Evolutionary conservation across 1,140 invertebrate genomes (phyloP).

Genomic region (Pseudobourletiella spinata): DNA sequence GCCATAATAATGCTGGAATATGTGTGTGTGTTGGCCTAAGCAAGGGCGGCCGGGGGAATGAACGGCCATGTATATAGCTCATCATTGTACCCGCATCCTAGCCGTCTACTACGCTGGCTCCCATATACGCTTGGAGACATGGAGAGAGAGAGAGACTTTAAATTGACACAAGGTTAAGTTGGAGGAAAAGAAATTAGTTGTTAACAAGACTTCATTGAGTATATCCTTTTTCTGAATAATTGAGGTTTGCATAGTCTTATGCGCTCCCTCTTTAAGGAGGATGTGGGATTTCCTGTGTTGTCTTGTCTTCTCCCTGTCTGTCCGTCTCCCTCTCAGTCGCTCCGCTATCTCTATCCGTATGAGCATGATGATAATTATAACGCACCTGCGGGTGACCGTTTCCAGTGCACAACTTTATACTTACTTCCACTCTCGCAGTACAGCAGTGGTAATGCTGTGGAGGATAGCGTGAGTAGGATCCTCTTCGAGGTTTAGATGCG

Average conservation of each 20-base stretch:
- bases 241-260: background rate
- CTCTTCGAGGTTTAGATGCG: too few relatives aligned
- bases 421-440: background rate
- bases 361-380: conserved; percentile 3
- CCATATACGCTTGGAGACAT: too few relatives aligned
- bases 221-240: conserved; percentile 10
- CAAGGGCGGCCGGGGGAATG: background rate
- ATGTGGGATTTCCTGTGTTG: conserved; percentile 13
- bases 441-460: background rate
- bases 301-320: too few relatives aligned
- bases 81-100: too few relatives aligned
- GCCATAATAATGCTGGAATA: too few relatives aligned
- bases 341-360: too few relatives aligned
- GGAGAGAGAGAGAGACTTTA: background rate
- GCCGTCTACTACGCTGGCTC: too few relatives aligned
- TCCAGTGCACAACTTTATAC: too few relatives aligned
- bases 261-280: conserved; percentile 5
- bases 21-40: too few relatives aligned
- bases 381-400: conserved; percentile 13
- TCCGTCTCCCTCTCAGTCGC: background rate
- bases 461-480: too few relatives aligned
- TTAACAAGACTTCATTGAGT: conserved; percentile 11
- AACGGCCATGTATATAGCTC: too few relatives aligned
- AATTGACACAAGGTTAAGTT: conserved; percentile 11
- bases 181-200: conserved; percentile 3